Conservation (phyloP, 2,113 vertebrate species). For the Caracal caracal region DNA sequence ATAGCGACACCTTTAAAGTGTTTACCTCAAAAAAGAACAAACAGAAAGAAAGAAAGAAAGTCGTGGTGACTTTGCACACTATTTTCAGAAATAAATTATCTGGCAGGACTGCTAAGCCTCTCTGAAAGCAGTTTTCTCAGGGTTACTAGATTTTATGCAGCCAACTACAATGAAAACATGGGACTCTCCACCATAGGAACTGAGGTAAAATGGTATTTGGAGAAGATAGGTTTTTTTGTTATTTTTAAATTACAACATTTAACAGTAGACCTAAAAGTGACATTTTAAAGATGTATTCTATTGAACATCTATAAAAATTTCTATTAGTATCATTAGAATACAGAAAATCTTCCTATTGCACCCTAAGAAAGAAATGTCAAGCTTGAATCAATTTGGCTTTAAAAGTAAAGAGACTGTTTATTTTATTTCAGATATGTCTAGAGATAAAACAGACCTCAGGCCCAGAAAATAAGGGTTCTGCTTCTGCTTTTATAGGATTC, state of each 20-base stretch:
- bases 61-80: background rate
- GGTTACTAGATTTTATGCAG: conserved; percentile 29
- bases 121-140: conserved; percentile 24
- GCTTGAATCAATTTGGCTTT: background rate
- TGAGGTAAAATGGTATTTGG: background rate
- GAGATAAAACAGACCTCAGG: background rate
- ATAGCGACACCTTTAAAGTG: background rate
- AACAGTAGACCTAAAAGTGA: background rate
- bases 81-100: conserved; percentile 57
- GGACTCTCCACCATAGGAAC: background rate
- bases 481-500: background rate
- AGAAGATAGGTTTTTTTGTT: background rate
- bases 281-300: conserved; percentile 1
- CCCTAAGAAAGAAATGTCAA: conserved; percentile 35
- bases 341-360: background rate
- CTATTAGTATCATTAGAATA: background rate
- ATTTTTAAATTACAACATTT: background rate
- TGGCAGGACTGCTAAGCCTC: background rate
- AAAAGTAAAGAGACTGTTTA: background rate
- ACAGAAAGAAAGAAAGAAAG: background rate
- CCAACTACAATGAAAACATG: background rate
- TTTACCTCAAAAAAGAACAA: background rate
- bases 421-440: background rate
- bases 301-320: background rate
- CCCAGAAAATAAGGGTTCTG: background rate